Conservation (phyloP, 1,140 invertebrate species). For the Zaprionus ghesquierei region DNA sequence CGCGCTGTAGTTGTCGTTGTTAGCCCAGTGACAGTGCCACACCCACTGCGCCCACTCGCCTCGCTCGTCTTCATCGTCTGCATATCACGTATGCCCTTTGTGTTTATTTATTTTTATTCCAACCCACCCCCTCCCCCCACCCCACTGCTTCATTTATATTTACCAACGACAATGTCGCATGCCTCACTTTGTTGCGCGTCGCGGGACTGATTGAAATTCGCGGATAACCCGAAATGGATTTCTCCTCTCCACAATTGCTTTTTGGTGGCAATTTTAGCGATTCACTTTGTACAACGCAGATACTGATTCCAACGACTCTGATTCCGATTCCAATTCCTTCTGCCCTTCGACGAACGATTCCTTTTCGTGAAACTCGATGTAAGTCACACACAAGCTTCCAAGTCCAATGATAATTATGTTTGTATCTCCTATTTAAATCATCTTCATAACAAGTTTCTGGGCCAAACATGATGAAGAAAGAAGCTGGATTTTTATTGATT, state of each 20-base stretch:
- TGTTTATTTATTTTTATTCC: constrained; percentile 70
- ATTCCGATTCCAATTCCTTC: not conserved
- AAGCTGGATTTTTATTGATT: too few relatives aligned
- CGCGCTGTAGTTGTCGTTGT: constrained; percentile 13
- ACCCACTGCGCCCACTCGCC: constrained; percentile 7
- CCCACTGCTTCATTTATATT: constrained; percentile 33
- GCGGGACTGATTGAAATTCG: constrained; percentile 76
- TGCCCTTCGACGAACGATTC: too few relatives aligned
- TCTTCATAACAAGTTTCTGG: too few relatives aligned
- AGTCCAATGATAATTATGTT: too few relatives aligned
- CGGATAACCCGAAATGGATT: constrained; percentile 82
- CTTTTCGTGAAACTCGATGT: too few relatives aligned
- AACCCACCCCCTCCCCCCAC: not conserved
- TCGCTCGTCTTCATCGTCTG: constrained; percentile 6
- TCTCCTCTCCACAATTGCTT: constrained; percentile 79
- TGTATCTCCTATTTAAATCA: not conserved
- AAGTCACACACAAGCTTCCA: too few relatives aligned
- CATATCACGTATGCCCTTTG: constrained; percentile 68
- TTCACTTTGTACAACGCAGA: constrained; percentile 49
- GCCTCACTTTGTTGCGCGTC: constrained; percentile 52
- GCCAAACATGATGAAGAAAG: too few relatives aligned
- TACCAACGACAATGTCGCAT: constrained; percentile 12
- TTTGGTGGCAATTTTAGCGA: constrained; percentile 78
- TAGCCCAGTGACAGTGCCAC: constrained; percentile 20
- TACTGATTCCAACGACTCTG: not conserved